Evolutionary conservation across 2,797 vertebrate genomes (phyloP).

Genomic region (Mastacembelus armatus): DNA sequence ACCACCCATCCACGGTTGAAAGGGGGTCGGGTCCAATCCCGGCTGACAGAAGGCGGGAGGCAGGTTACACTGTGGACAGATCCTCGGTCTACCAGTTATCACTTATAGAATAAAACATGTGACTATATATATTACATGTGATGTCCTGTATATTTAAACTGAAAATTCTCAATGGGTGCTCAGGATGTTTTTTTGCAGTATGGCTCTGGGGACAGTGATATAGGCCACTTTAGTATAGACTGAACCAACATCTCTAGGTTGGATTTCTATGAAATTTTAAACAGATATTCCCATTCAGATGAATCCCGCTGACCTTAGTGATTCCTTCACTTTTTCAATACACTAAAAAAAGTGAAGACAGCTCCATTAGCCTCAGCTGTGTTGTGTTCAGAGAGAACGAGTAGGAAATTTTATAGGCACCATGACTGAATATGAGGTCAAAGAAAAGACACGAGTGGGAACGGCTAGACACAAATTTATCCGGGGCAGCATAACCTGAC

Average conservation of each 20-base stretch:
- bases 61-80: too few relatives aligned
- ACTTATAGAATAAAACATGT: too few relatives aligned
- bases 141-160: too few relatives aligned
- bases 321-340: too few relatives aligned
- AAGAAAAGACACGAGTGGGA: background rate
- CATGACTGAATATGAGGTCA: background rate
- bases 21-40: too few relatives aligned
- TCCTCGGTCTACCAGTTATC: too few relatives aligned
- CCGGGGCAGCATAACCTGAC: background rate
- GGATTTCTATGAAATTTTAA: background rate
- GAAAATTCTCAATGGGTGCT: background rate
- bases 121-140: background rate
- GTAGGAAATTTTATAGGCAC: background rate
- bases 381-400: background rate
- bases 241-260: background rate
- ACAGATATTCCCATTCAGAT: too few relatives aligned
- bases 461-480: background rate
- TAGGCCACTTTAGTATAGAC: background rate
- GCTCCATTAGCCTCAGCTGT: background rate
- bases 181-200: too few relatives aligned
- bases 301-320: background rate
- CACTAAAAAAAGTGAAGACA: background rate
- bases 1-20: too few relatives aligned
- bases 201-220: too few relatives aligned
- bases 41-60: too few relatives aligned